These are phyloP conservation scores for Piprites chloris DNA, from an alignment of 2,113 vertebrate genomes.

Conservation along the genomic window DNA sequence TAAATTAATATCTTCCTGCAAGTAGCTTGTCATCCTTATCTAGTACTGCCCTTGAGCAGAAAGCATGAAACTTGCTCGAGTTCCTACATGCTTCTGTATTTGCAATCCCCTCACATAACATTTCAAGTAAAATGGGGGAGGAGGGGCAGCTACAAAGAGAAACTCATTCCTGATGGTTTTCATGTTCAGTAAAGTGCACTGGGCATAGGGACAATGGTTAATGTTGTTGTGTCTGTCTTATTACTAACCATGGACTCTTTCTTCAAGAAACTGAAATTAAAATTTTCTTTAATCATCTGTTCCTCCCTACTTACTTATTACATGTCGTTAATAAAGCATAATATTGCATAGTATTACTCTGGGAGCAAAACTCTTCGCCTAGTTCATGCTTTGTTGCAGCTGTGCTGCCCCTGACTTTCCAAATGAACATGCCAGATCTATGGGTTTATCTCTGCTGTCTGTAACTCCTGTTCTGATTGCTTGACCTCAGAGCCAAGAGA, in stretches of 20 bases:
- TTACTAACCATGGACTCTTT: background rate
- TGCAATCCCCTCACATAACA: background rate
- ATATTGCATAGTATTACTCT: background rate
- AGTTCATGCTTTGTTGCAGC: background rate
- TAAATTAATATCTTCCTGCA: background rate
- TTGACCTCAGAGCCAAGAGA: background rate
- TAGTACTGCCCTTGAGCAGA: background rate
- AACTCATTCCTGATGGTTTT: background rate
- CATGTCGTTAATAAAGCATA: background rate
- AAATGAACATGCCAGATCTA: background rate
- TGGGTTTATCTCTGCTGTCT: background rate
- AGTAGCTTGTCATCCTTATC: background rate
- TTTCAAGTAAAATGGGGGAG: background rate
- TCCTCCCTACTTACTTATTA: background rate
- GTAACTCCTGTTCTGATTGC: background rate
- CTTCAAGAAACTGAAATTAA: background rate
- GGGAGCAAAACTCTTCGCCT: background rate
- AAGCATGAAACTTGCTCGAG: background rate
- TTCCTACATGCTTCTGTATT: accelerated
- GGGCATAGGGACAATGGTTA: background rate
- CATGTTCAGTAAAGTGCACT: background rate
- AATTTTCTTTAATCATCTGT: background rate
- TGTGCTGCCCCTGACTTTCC: background rate
- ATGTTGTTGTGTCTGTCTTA: background rate
- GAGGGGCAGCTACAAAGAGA: background rate